Evolutionary conservation across 1,140 invertebrate genomes (phyloP).

Genomic region (Drosophila nigrodunni): DNA sequence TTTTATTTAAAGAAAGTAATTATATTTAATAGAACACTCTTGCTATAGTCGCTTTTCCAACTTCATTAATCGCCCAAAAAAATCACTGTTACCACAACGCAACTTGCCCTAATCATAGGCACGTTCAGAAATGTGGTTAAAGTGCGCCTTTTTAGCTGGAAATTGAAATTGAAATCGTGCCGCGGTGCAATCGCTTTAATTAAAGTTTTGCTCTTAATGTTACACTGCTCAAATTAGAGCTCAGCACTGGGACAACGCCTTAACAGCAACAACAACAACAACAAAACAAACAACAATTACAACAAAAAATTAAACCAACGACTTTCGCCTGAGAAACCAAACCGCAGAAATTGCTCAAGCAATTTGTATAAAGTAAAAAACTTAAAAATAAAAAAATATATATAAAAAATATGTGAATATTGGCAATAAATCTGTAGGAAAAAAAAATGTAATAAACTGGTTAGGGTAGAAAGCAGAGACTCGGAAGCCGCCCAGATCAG

Average conservation of each 20-base stretch:
- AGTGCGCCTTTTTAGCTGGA: constrained; percentile 53
- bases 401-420: constrained; percentile 58
- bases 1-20: no score
- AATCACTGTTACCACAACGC: constrained; percentile 18
- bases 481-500: constrained; percentile 63
- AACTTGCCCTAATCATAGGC: constrained; percentile 59
- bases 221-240: constrained; percentile 43
- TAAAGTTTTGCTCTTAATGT: constrained; percentile 60
- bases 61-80: neutral
- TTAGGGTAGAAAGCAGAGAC: constrained; percentile 72
- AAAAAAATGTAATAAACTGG: constrained; percentile 53
- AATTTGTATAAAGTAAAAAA: constrained; percentile 70
- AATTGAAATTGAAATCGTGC: constrained; percentile 69
- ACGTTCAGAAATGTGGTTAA: constrained; percentile 35
- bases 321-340: constrained; percentile 64
- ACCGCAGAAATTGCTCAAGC: constrained; percentile 52
- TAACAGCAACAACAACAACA: constrained; percentile 33
- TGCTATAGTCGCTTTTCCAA: neutral
- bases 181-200: constrained; percentile 66
- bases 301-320: constrained; percentile 55
- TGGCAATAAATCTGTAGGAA: constrained; percentile 71
- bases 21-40: neutral
- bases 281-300: constrained; percentile 16
- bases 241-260: constrained; percentile 66
- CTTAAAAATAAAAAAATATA: constrained; percentile 11